Base-by-base conservation (phyloP, 1,140 invertebrate species). In the Heliconius hewitsoni region DNA sequence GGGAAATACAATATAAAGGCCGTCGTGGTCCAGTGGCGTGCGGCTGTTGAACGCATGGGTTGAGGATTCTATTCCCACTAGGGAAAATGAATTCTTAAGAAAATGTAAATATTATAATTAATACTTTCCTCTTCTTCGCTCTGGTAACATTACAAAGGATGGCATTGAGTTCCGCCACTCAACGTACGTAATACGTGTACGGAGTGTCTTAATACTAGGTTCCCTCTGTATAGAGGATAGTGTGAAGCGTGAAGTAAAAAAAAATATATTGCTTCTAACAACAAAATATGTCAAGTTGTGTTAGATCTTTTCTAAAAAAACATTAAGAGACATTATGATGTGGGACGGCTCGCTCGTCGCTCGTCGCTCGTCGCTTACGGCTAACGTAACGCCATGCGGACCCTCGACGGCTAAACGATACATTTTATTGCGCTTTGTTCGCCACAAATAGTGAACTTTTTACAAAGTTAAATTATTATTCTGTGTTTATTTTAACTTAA, bases 361-460 rank as follows among this genome's bases (percentile, higher is more conserved):
- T 30, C 30, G 30, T 30, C 34, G 34, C 34, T 34, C 34, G 34
- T 34, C 34, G 34, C 34, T 34, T 0, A 34, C 34, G 34, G 5
- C 34, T 34, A 34, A 34, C 34, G 34, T 73, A 46, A 73, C 34
- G 30, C 8, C 42, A 73, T 27, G 72, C 50, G 1, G 39, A 27
- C 72, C 19, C 37, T 73, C 42, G 1, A 73, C 4, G 27, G 39
- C 72, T 46, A 73, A 73, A 2, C 42, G 72, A 73, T 73, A 73
- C 72, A 73, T 73, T 73, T 73, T 50, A 73, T 73, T 73, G 72
- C 23, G 72, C 37, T 50, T 73, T 46, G 37, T 73, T 73, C 18
- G 37, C 16, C n/a, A 73, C 72, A 16, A 23, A 50, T 50, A 37
- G 52, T 8, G n/a, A 60, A 75, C 74, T 39, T 75, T 75, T 75